Conservation (phyloP, 2,113 vertebrate species). For the Scolopax mira region DNA sequence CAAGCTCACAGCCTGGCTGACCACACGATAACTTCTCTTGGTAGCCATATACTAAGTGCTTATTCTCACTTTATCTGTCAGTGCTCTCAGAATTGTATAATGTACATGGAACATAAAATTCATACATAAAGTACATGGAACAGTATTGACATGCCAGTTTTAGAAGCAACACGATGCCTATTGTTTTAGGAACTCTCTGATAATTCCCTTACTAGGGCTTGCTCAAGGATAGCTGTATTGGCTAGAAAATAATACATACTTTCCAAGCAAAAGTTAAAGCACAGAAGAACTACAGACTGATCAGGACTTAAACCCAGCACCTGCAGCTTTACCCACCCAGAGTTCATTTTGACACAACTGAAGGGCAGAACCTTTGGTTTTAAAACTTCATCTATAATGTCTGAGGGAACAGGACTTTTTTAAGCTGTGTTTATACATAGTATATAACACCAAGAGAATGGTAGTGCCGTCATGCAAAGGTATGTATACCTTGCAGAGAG, state of each 20-base stretch:
- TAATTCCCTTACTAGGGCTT: neutral
- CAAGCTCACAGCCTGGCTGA: neutral
- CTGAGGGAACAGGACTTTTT: neutral
- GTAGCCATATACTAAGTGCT: neutral
- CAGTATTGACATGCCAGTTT: neutral
- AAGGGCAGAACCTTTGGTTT: neutral
- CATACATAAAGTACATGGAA: neutral
- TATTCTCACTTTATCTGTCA: neutral
- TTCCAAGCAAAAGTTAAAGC: neutral
- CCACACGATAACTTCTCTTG: neutral
- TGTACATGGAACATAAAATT: neutral
- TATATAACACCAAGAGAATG: neutral
- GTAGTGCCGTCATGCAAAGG: neutral
- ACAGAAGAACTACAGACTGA: neutral
- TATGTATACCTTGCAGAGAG: neutral
- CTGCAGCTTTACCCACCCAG: rapidly evolving
- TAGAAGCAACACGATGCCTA: neutral
- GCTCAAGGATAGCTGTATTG: neutral
- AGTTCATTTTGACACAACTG: neutral
- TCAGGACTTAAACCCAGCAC: neutral
- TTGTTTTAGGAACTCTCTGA: rapidly evolving
- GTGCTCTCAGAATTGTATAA: neutral
- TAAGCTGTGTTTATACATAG: neutral
- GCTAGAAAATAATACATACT: neutral
- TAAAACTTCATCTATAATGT: neutral